Evolutionary conservation across 2,888 invertebrate species (phyloP).

Genomic region (Oscheius sp.): DNA sequence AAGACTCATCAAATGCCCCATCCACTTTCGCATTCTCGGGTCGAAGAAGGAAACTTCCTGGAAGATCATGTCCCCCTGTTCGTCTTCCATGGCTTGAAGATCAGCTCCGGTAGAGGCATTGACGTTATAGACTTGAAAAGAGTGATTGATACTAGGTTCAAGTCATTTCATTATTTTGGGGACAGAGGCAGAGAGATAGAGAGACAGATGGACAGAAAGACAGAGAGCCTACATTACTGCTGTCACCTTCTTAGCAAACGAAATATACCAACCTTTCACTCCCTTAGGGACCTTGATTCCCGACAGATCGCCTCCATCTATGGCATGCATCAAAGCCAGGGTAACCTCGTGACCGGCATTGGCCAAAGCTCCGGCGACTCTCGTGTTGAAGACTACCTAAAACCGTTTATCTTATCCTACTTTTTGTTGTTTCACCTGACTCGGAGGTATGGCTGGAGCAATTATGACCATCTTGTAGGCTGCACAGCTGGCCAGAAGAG

Average conservation of each 20-base stretch:
- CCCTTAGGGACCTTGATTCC: constrained; percentile 32
- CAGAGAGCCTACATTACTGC: too few relatives aligned
- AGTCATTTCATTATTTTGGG: too few relatives aligned
- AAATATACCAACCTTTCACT: constrained; percentile 13
- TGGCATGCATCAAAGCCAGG: constrained; percentile 42
- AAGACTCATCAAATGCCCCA: constrained; percentile 6
- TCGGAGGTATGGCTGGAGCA: constrained; percentile 54
- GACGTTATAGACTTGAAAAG: constrained; percentile 27
- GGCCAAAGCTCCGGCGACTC: constrained; percentile 56
- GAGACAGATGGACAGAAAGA: too few relatives aligned
- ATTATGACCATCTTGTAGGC: constrained; percentile 53
- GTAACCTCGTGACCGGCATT: constrained; percentile 64
- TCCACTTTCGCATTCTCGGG: background rate
- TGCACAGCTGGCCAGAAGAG: background rate
- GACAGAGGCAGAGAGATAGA: too few relatives aligned
- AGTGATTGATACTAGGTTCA: too few relatives aligned
- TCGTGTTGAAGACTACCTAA: constrained; percentile 56
- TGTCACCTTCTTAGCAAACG: background rate
- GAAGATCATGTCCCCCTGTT: constrained; percentile 14
- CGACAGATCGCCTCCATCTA: constrained; percentile 27
- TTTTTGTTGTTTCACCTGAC: constrained; percentile 44
- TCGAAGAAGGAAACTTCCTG: constrained; percentile 18
- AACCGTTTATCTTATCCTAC: background rate
- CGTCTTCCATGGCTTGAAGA: constrained; percentile 16
- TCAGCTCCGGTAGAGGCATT: constrained; percentile 23